These are phyloP conservation scores for Chiridota heheva DNA, from an alignment of 35 echinoderm and acorn worm genomes.

Conservation along the genomic window DNA sequence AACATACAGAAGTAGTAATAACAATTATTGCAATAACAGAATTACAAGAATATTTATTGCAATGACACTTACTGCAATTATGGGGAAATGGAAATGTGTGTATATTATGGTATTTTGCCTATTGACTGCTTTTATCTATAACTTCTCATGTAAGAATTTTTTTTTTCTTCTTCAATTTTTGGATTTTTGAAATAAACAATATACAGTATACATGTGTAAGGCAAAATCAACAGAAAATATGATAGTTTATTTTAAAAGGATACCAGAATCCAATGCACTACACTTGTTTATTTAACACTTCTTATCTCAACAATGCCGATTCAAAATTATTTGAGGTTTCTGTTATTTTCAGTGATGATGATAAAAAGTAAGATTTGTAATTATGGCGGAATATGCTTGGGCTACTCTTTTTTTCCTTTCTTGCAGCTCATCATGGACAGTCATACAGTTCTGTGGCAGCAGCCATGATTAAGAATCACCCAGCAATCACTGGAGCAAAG, in stretches of 20 bases:
- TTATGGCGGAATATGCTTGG: background rate
- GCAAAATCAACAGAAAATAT: too few relatives aligned
- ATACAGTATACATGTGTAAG: too few relatives aligned
- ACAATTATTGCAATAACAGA: too few relatives aligned
- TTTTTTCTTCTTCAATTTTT: too few relatives aligned
- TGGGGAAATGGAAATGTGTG: too few relatives aligned
- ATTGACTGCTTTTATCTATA: too few relatives aligned
- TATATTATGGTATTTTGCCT: too few relatives aligned
- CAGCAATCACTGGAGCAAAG: constrained; percentile 39
- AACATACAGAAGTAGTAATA: too few relatives aligned
- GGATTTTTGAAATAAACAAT: too few relatives aligned
- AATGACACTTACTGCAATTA: too few relatives aligned
- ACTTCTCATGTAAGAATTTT: too few relatives aligned
- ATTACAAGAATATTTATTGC: too few relatives aligned
- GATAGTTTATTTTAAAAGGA: background rate
- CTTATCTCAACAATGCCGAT: background rate
- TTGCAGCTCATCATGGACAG: constrained; percentile 18
- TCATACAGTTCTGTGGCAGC: constrained; percentile 20
- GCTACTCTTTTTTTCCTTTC: background rate
- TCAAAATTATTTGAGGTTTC: background rate
- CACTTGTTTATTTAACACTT: background rate
- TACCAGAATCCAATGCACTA: background rate
- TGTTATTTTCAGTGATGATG: background rate
- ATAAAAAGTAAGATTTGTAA: background rate
- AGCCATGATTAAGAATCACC: constrained; percentile 32